Evolutionary conservation across 64 coral and sea anemone genomes (phyloP).

Genomic region (Montipora capricornis): DNA sequence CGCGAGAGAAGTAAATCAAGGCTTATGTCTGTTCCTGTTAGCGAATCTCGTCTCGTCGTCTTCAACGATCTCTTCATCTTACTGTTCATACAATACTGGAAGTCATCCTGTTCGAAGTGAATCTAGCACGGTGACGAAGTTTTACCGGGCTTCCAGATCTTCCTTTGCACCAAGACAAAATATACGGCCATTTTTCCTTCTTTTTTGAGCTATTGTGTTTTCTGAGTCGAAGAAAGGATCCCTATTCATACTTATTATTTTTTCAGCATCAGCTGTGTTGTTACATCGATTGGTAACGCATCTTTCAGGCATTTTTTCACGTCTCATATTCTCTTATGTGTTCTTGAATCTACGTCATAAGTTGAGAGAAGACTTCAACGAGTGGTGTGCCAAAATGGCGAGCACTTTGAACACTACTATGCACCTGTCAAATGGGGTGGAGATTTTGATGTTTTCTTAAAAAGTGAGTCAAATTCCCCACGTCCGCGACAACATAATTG

Average conservation of each 20-base stretch:
- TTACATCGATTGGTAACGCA: conserved; percentile 51
- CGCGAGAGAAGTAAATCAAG: too few species aligned
- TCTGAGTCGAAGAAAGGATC: conserved; percentile 43
- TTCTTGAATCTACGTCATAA: too few species aligned
- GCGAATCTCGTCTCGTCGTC: too few species aligned
- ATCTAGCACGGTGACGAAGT: conserved; percentile 23
- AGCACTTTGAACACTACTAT: too few species aligned
- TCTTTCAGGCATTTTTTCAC: conserved; percentile 48
- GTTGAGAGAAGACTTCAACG: too few species aligned
- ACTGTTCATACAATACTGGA: neutral
- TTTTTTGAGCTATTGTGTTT: neutral
- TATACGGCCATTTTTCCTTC: conserved; percentile 19
- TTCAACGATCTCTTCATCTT: neutral
- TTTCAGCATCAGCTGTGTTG: conserved; percentile 37
- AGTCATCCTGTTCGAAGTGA: conserved; percentile 64
- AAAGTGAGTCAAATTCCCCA: too few species aligned
- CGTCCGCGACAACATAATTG: too few species aligned
- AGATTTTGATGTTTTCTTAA: too few species aligned
- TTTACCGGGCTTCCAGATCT: conserved; percentile 43
- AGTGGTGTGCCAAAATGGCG: too few species aligned
- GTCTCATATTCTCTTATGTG: too few species aligned
- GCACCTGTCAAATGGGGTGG: too few species aligned
- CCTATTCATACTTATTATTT: conserved; percentile 40
- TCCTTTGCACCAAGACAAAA: conserved; percentile 24
- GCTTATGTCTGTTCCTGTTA: too few species aligned